These are phyloP conservation scores for Drosophila mimica DNA, from an alignment of 2,888 invertebrate genomes.

Conservation along the genomic window DNA sequence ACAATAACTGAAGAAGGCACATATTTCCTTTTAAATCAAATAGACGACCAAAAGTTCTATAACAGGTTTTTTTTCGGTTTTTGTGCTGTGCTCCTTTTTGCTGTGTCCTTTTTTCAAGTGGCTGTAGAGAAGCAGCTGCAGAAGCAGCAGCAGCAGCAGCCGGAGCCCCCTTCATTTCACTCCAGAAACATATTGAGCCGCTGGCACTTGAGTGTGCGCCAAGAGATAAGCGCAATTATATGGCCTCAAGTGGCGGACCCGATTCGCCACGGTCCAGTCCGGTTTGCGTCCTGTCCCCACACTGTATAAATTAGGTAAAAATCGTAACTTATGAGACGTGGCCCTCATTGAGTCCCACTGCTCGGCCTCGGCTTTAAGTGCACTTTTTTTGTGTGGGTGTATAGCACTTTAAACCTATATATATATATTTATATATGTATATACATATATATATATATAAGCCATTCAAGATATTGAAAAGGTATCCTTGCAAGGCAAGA, in stretches of 20 bases:
- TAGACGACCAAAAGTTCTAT: slow-evolving; percentile 54
- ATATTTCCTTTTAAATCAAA: slow-evolving; percentile 78
- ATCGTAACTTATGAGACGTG: slow-evolving; percentile 72
- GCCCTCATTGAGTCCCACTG: slow-evolving; percentile 69
- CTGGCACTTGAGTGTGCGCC: slow-evolving; percentile 78
- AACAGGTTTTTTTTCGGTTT: slow-evolving; percentile 45
- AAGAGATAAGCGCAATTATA: slow-evolving; percentile 81
- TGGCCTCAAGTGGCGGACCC: slow-evolving; percentile 65
- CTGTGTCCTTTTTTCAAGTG: slow-evolving; percentile 51
- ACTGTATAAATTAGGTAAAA: slow-evolving; percentile 75
- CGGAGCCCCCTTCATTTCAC: slow-evolving; percentile 75
- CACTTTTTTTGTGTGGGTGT: slow-evolving; percentile 28
- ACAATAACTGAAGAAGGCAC: slow-evolving; percentile 43
- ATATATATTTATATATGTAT: slow-evolving; percentile 12
- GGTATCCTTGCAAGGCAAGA: slow-evolving; percentile 49
- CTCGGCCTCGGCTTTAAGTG: slow-evolving; percentile 61
- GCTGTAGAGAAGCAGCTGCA: slow-evolving; percentile 32
- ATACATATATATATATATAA: slow-evolving; percentile 7
- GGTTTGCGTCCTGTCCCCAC: slow-evolving; percentile 7
- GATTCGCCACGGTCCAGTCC: slow-evolving; percentile 26
- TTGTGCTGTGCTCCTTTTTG: slow-evolving; percentile 13
- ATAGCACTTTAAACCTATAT: slow-evolving; percentile 65
- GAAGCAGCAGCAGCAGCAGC: not conserved
- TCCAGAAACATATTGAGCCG: slow-evolving; percentile 75
- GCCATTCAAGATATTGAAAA: slow-evolving; percentile 54